Conservation (phyloP, 2,113 vertebrate species). For the Osmerus mordax region DNA sequence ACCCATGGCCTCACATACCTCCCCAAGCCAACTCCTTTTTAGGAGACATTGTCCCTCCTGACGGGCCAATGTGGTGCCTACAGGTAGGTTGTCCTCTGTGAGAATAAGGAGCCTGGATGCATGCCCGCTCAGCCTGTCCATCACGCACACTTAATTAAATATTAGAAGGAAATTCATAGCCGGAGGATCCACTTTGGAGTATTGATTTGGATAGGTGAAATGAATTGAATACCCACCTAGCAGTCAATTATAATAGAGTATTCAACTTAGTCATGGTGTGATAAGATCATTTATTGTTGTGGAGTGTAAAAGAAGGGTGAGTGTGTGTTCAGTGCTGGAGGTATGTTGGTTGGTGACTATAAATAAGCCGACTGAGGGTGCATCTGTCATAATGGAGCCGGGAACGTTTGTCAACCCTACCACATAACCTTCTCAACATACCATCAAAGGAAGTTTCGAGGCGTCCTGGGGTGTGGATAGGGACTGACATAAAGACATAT, state of each 20-base stretch:
- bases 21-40: conserved; percentile 44
- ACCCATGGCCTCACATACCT: conserved; percentile 4
- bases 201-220: too few species aligned
- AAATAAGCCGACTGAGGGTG: conserved; percentile 33
- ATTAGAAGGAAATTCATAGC: too few species aligned
- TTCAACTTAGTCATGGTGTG: too few species aligned
- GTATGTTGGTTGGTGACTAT: conserved; percentile 38
- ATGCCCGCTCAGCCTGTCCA: background rate
- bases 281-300: background rate
- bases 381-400: conserved; percentile 43
- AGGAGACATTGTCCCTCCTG: conserved; percentile 36
- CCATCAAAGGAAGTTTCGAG: conserved; percentile 46
- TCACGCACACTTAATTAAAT: background rate
- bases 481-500: conserved; percentile 1
- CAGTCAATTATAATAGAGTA: too few species aligned
- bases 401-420: conserved; percentile 25
- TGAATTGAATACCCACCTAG: too few species aligned
- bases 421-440: conserved; percentile 18
- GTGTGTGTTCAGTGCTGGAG: conserved; percentile 9
- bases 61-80: conserved; percentile 16
- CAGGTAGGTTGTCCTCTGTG: conserved; percentile 30
- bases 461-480: conserved; percentile 32
- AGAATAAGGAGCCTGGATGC: conserved; percentile 20
- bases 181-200: too few species aligned
- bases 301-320: conserved; percentile 16